phyloP scores from a whole-genome alignment of 2,113 vertebrate species.

The Spilogale gracilis region DNA sequence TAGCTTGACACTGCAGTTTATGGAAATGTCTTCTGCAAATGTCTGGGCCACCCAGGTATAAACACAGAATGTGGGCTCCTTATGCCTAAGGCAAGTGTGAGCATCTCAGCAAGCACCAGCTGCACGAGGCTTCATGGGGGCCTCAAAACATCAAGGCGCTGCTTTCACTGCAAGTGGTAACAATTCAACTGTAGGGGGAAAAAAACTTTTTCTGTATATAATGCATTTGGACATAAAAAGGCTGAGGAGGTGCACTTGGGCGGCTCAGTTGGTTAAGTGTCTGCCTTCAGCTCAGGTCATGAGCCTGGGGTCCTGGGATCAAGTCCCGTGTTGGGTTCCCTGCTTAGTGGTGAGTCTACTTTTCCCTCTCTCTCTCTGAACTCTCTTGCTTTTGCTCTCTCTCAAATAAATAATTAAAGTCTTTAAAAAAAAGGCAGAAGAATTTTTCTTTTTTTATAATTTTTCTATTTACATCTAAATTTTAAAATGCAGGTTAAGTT shows the following conservation, averaged over 20 bases:
- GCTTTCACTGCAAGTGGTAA: neutral
- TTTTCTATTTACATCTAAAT: neutral
- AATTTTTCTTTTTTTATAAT: neutral
- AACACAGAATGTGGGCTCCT: neutral
- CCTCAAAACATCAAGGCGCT: neutral
- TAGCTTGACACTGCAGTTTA: neutral
- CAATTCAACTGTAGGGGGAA: neutral
- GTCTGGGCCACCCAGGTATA: neutral
- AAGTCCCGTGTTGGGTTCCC: too few relatives aligned
- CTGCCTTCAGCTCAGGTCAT: too few relatives aligned
- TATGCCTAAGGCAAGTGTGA: neutral
- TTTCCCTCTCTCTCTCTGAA: too few relatives aligned
- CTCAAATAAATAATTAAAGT: too few relatives aligned
- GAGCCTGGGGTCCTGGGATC: too few relatives aligned
- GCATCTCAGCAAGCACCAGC: too few relatives aligned
- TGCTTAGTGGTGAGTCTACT: too few relatives aligned
- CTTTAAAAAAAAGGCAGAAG: too few relatives aligned
- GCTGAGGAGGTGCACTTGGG: neutral
- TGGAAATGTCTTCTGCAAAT: neutral
- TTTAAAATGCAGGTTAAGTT: neutral
- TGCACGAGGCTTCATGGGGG: neutral
- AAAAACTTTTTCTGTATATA: neutral
- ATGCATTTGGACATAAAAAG: neutral
- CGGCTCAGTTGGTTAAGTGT: too few relatives aligned
- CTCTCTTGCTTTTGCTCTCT: too few relatives aligned